Conservation (phyloP, 2,113 vertebrate species). For the Archocentrus centrarchus region DNA sequence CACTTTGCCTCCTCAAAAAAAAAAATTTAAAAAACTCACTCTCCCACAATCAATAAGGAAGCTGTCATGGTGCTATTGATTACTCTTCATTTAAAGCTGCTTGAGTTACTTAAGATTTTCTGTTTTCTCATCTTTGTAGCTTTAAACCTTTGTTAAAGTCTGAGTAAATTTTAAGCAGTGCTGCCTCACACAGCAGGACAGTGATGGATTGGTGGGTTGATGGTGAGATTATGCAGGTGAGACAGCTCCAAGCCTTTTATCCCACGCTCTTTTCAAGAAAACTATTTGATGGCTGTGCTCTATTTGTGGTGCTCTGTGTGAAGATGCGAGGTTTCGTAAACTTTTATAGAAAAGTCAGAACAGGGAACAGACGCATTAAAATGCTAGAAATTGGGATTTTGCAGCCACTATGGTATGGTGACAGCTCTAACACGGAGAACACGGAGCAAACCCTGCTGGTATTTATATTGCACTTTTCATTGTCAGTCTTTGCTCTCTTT, state of each 20-base stretch:
- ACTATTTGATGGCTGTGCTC: constrained; percentile 23
- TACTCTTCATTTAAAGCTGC: constrained; percentile 47
- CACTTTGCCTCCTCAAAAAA: constrained; percentile 36
- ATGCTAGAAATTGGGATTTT: constrained; percentile 27
- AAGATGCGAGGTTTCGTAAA: constrained; percentile 35
- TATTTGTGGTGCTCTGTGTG: constrained; percentile 26
- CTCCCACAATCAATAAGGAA: constrained; percentile 42
- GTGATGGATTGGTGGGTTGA: constrained; percentile 66
- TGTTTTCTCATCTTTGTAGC: constrained; percentile 26
- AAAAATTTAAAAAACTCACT: constrained; percentile 4
- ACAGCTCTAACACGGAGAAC: constrained; percentile 35
- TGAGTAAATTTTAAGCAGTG: constrained; percentile 44
- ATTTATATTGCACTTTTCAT: constrained; percentile 32
- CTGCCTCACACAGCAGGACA: constrained; percentile 37
- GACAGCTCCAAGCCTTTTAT: constrained; percentile 65
- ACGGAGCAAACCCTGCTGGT: constrained; percentile 29
- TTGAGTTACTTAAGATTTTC: constrained; percentile 44
- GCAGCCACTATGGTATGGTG: constrained; percentile 4
- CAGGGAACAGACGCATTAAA: constrained; percentile 17
- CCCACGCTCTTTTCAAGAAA: constrained; percentile 54
- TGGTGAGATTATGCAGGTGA: constrained; percentile 67
- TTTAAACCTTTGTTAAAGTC: constrained; percentile 37
- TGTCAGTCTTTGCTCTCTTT: constrained; percentile 40
- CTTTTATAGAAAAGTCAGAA: constrained; percentile 34
- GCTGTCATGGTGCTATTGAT: constrained; percentile 61